A percentile compares a stretch with the other conserved stretches of the same genome.
These are phyloP conservation scores for Aromia moschata DNA, from an alignment of 2,888 invertebrate genomes.

Conservation along the genomic window DNA sequence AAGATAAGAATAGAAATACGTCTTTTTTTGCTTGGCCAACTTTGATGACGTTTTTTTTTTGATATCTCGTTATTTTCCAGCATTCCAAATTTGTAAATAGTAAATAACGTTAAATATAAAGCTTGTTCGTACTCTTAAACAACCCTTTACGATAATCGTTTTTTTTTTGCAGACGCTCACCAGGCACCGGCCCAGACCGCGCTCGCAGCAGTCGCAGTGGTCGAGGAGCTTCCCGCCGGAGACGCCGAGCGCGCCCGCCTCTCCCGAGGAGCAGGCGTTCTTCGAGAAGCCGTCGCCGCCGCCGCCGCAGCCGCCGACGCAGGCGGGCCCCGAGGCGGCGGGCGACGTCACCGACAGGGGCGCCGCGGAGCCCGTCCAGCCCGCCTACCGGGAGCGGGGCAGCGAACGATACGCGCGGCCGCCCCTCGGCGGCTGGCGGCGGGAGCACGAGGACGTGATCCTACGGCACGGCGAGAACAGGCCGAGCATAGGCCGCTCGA, in stretches of 20 bases:
- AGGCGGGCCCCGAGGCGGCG: constrained; percentile 44
- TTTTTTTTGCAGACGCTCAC: constrained; percentile 67
- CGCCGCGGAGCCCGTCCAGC: constrained; percentile 35
- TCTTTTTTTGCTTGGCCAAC: too few species aligned
- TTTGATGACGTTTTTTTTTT: too few species aligned
- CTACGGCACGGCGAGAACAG: constrained; percentile 50
- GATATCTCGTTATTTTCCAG: too few species aligned
- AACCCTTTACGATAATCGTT: neutral
- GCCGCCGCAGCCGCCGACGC: constrained; percentile 63
- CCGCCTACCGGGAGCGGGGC: constrained; percentile 36
- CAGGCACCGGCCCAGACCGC: constrained; percentile 68
- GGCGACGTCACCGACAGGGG: constrained; percentile 50
- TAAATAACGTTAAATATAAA: too few species aligned
- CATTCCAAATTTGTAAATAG: too few species aligned
- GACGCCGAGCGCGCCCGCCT: constrained; percentile 39
- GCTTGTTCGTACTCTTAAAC: too few species aligned
- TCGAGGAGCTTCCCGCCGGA: constrained; percentile 77
- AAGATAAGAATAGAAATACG: too few species aligned
- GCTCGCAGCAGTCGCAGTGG: constrained; percentile 71
- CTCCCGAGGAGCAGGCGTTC: constrained; percentile 67
- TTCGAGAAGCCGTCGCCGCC: constrained; percentile 66
- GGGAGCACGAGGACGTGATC: constrained; percentile 61
- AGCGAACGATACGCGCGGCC: constrained; percentile 19
- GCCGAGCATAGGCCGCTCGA: constrained; percentile 68
- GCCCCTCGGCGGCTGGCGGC: constrained; percentile 59